Evolutionary conservation across 2,113 vertebrate species (phyloP).

Genomic region (Lagopus leucura): DNA sequence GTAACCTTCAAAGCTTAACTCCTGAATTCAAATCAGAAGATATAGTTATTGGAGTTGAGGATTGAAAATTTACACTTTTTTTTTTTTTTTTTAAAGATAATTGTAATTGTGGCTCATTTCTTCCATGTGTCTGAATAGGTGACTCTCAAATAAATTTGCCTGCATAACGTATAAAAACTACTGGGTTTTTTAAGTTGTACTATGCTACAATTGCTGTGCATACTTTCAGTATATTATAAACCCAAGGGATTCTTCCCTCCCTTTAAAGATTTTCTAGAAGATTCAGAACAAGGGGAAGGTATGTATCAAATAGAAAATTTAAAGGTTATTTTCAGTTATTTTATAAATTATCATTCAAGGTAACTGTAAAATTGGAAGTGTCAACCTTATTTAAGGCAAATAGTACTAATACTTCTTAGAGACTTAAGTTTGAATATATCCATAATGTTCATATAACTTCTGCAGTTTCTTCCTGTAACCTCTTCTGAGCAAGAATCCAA

Average conservation of each 20-base stretch:
- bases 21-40: not conserved
- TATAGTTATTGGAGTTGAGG: not conserved
- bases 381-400: not conserved
- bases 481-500: not conserved
- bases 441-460: not conserved
- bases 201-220: rapidly evolving
- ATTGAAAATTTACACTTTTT: not conserved
- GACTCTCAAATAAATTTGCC: not conserved
- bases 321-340: not conserved
- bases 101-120: not conserved
- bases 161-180: not conserved
- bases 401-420: not conserved
- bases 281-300: not conserved
- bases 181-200: not conserved
- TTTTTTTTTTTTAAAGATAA: not conserved
- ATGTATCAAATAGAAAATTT: not conserved
- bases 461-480: not conserved
- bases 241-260: not conserved
- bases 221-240: not conserved
- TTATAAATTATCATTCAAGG: not conserved
- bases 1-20: not conserved
- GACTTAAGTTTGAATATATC: not conserved
- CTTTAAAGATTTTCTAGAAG: not conserved
- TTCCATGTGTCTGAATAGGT: rapidly evolving
- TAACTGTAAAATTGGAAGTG: not conserved